Evolutionary conservation across 2,888 invertebrate species (phyloP).

Genomic region (Scaptomyza reducta): DNA sequence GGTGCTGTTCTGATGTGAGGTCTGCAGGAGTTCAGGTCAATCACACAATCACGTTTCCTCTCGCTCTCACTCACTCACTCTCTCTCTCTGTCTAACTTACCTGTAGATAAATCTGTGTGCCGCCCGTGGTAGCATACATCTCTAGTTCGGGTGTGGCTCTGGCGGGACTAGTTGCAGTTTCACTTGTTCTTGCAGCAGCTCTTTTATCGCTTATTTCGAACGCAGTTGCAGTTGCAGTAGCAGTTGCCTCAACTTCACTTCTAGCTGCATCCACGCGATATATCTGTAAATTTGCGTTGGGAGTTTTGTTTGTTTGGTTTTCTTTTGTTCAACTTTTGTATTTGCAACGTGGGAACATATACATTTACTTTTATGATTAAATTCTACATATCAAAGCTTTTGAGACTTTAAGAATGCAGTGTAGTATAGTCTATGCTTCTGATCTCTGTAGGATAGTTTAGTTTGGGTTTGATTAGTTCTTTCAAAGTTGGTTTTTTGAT

Average conservation of each 20-base stretch:
- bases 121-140: constrained; percentile 85
- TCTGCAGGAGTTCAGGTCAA: constrained; percentile 59
- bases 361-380: background rate
- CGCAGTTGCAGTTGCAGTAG: constrained; percentile 56
- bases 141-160: constrained; percentile 54
- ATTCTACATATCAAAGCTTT: no score
- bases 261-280: constrained; percentile 81
- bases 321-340: constrained; percentile 1
- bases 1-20: constrained; percentile 66
- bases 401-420: no score
- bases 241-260: constrained; percentile 75
- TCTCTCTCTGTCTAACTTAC: constrained; percentile 72
- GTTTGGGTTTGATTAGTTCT: background rate
- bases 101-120: constrained; percentile 85
- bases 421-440: background rate
- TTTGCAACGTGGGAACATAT: constrained; percentile 34
- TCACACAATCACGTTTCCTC: constrained; percentile 1
- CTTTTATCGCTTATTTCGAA: constrained; percentile 57
- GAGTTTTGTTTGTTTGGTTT: constrained; percentile 26
- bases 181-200: constrained; percentile 68
- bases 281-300: constrained; percentile 81
- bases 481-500: background rate
- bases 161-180: constrained; percentile 63
- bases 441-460: background rate
- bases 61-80: constrained; percentile 4